Base-by-base conservation (phyloP, 2,888 invertebrate species). In the Acronicta alni region DNA sequence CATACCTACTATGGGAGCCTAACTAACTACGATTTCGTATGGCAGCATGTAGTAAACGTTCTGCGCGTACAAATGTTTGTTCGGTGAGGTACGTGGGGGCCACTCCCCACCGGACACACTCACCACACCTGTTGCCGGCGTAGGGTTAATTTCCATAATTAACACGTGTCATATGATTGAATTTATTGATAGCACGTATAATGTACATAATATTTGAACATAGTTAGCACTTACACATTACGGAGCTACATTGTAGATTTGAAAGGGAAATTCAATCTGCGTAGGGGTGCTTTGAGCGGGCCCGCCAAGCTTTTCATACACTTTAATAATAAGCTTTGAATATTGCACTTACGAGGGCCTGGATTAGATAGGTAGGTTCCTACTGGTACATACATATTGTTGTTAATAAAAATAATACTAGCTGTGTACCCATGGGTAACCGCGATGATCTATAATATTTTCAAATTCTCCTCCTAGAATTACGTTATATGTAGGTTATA, bases 121-220 rank as follows among this genome's bases (percentile, higher is more conserved):
- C 46, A 16, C 62, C 75, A 7, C 75, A 64, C 75, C 73, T 71
- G 71, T 72, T 62, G 72, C 48, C 39, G 23, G 9, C 15, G 17
- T 16, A 39, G 61, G 63, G 58, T 66, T 68, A 14, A 75, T 75
- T 58, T 59, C 43, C 53, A 57, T 72, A 67, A 75, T 59, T 58
- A 63, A 53, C 67, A 51, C 43, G 55, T 49, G 67, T 47, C 45
- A 38, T 56, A 55, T 16, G 15, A 18, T 42, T 35, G 12, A 14
- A 42, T 18, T 32, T 17, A 39, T 45, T 20, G 16, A 42, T 43
- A 57, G 47, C 15, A 38, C 18, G 15, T 47, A 26, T n/a, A n/a
- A n/a, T n/a, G n/a, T n/a, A n/a, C n/a, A n/a, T n/a, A n/a, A n/a
- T n/a, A n/a, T n/a, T n/a, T n/a, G n/a, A n/a, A n/a, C n/a, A n/a